phyloP scores from a whole-genome alignment of 2,797 vertebrate species.

The Aldrovandia affinis region DNA sequence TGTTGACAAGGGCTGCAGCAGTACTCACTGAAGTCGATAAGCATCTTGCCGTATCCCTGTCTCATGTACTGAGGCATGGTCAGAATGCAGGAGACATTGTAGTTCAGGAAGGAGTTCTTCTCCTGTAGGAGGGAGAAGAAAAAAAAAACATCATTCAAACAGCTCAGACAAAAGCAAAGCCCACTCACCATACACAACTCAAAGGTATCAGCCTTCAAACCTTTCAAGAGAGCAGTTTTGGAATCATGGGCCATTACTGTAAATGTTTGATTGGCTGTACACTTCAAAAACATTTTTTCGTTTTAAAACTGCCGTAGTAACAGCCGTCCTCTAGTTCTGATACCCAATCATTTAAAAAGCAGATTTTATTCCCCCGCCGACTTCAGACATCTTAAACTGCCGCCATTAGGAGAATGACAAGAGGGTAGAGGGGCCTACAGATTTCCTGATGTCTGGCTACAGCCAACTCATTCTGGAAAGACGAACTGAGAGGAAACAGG shows the following conservation, averaged over 20 bases:
- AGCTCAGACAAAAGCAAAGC: neutral
- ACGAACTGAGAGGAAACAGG: no score
- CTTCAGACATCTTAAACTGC: no score
- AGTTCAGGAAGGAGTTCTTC: conserved; percentile 91
- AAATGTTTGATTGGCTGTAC: no score
- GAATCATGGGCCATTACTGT: neutral
- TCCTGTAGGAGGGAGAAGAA: conserved; percentile 64
- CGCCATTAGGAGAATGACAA: no score
- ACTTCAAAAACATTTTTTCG: no score
- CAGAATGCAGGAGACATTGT: conserved; percentile 88
- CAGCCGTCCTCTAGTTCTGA: neutral
- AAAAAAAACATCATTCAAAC: neutral
- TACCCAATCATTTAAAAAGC: neutral
- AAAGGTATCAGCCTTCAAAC: neutral
- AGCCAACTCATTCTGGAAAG: no score
- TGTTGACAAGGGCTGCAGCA: neutral
- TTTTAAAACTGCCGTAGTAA: no score
- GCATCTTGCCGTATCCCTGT: conserved; percentile 89
- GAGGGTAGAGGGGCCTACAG: no score
- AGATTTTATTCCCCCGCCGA: neutral
- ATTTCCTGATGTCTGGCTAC: no score
- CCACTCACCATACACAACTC: neutral
- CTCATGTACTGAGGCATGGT: conserved; percentile 92
- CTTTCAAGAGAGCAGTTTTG: neutral
- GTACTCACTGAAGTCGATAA: conserved; percentile 89